Base-by-base conservation (phyloP, 2,888 invertebrate genomes). In the Andrena dorsata region DNA sequence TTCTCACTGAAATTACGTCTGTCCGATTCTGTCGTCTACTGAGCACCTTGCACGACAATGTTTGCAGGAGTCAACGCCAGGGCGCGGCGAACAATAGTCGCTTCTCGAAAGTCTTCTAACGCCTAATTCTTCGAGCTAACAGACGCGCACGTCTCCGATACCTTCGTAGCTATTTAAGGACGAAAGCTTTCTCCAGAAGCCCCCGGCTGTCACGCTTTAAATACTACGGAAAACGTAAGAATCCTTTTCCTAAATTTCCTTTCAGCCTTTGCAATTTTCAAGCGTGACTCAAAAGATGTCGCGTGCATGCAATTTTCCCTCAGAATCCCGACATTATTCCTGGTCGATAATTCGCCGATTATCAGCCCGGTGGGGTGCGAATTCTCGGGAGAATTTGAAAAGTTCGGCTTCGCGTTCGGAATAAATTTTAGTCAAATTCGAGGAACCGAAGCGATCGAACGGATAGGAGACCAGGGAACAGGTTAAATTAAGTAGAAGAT, bases 271-370 rank as follows among this genome's bases (percentile, higher is more conserved):
- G 26, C 20, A 20, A 53, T n/a, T 20, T 53, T 23, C 20, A 8
- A 20, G 23, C 8, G n/a, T 41, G 1, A 2, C 7, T 20, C 35
- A 58, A 8, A 49, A 79, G 79, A 70, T 79, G 78, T 35, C 79
- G 49, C 56, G 49, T 6, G 7, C 41, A 53, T 79, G 69, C 35
- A n/a, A 16, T 30, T 20, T 69, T 16, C 8, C n/a, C 2, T 26
- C n/a, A 16, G 64, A 58, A 63, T 26, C 13, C 51, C 10, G 41
- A 72, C 23, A 16, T 68, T 75, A 75, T 2, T 51, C 13, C 5
- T 53, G 32, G 41, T 41, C 30, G 61, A 68, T 63, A 76, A 76
- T 41, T 61, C 3, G 2, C 28, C 32, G 20, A 61, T 35, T 63
- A 10, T 23, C 56, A 63, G 28, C 35, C 35, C 16, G 41, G 64